Evolutionary conservation across 2,888 invertebrate genomes (phyloP), one percentile per base, ranked within the genome.

Genomic region (Linhomoeus sp.): DNA sequence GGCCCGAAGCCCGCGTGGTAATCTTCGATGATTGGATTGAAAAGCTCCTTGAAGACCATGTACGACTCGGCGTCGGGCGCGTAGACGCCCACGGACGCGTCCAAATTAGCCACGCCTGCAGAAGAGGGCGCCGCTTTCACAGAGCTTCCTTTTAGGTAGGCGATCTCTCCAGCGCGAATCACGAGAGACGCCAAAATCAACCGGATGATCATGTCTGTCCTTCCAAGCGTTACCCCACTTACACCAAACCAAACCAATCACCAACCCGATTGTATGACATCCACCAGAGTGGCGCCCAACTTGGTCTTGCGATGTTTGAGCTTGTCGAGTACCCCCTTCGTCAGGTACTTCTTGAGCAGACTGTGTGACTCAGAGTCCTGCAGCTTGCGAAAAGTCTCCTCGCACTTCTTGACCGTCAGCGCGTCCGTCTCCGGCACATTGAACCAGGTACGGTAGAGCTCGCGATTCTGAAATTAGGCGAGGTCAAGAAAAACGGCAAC

Each of bases 41-140:
- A 39, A 3, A 45, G 39, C 22, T 19, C 26, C 15, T 7, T 25
- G 22, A 45, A 45, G 43, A 80, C 76, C 59, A 79, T 77, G 75
- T 92, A 92, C 46, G 88, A 70, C 69, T 92, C 90, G 52, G 90
- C 87, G 69, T 92, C 92, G 50, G 90, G 88, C 49, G 92, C 92
- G 67, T 90, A 92, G 72, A 92, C 82, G 67, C 90, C 90, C 52
- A 87, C 81, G 61, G 87, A 86, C 55, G 87, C 87, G 71, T 92
- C 88, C 68, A 80, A 78, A 70, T 92, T 90, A 72, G 85, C 85
- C 65, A 86, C 73, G 67, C 85, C 82, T 81, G 67, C 45, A 72
- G 69, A 49, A 7, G 22, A 17, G 17, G 19, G n/a, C n/a, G n/a
- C n/a, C n/a, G n/a, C n/a, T n/a, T n/a, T n/a, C n/a, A n/a, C n/a